These are phyloP conservation scores for Eupeodes luniger DNA, from an alignment of 2,888 invertebrate genomes.

Conservation along the genomic window DNA sequence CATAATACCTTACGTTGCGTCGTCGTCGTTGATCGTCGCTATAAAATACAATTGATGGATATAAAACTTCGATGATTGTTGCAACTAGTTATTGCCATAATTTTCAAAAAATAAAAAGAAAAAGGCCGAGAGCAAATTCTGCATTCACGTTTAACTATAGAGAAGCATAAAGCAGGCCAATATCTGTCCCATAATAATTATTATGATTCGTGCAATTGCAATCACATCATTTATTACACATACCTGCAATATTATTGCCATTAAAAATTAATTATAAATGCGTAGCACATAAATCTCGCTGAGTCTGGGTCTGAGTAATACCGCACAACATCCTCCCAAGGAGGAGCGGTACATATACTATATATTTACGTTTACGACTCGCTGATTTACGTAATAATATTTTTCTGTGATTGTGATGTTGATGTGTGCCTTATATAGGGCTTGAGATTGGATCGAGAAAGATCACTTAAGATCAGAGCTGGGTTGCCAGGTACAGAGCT, in stretches of 20 bases:
- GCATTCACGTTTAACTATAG: constrained; percentile 36
- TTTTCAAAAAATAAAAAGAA: not conserved
- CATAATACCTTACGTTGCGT: too few relatives aligned
- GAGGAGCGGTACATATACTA: constrained; percentile 21
- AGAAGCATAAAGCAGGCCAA: constrained; percentile 62
- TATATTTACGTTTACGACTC: constrained; percentile 11
- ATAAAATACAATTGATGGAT: not conserved
- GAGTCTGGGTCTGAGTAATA: constrained; percentile 13
- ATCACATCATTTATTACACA: constrained; percentile 12
- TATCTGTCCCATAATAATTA: constrained; percentile 73
- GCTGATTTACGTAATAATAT: constrained; percentile 72
- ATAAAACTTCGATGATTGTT: not conserved
- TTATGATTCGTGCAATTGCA: constrained; percentile 65
- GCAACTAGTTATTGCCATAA: constrained; percentile 57
- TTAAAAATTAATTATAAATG: constrained; percentile 74
- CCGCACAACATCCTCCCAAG: constrained; percentile 43
- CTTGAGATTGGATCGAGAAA: not conserved
- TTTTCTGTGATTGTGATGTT: constrained; percentile 35
- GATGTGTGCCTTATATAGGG: constrained; percentile 62
- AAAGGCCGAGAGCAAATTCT: constrained; percentile 22
- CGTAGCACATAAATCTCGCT: constrained; percentile 65
- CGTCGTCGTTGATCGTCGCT: too few relatives aligned
- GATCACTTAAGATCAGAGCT: not conserved
- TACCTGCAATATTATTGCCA: constrained; percentile 43
- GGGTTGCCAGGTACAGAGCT: not conserved